phyloP scores from a whole-genome alignment of 2,797 vertebrate species.

The Hemibagrus guttatus region DNA sequence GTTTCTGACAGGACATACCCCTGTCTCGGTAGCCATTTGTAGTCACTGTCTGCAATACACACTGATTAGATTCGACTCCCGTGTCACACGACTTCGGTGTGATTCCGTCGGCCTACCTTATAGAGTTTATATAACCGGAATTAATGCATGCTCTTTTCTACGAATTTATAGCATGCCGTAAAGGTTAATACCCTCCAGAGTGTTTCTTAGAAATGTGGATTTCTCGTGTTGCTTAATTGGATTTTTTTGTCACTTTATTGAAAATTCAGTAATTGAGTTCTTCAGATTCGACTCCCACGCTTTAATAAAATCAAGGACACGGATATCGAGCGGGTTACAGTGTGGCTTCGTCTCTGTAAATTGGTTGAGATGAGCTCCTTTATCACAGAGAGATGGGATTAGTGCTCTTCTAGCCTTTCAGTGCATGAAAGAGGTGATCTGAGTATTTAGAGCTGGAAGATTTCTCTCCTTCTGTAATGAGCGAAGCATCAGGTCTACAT shows the following conservation, averaged over 20 bases:
- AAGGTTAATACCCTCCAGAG: conserved; percentile 4
- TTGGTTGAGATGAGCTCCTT: conserved; percentile 5
- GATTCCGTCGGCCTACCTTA: too few relatives aligned
- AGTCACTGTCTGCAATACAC: too few relatives aligned
- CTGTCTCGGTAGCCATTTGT: neutral
- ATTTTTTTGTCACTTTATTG: conserved; percentile 32
- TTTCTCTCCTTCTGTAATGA: neutral
- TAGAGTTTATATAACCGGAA: neutral
- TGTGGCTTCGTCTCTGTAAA: neutral
- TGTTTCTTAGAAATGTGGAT: neutral
- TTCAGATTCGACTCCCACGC: neutral
- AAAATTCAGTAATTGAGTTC: conserved; percentile 23
- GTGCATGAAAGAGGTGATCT: neutral
- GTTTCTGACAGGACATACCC: neutral
- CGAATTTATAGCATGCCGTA: neutral
- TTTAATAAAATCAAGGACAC: conserved; percentile 37
- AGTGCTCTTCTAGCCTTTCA: neutral
- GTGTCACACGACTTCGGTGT: neutral
- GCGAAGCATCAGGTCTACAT: neutral
- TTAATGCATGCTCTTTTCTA: neutral
- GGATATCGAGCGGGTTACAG: conserved; percentile 19
- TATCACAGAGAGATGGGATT: conserved; percentile 25
- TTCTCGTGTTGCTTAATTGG: conserved; percentile 12
- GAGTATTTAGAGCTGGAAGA: neutral
- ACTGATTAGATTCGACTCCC: neutral